Conservation (phyloP, 2,888 invertebrate species). For the Operophtera brumata region DNA sequence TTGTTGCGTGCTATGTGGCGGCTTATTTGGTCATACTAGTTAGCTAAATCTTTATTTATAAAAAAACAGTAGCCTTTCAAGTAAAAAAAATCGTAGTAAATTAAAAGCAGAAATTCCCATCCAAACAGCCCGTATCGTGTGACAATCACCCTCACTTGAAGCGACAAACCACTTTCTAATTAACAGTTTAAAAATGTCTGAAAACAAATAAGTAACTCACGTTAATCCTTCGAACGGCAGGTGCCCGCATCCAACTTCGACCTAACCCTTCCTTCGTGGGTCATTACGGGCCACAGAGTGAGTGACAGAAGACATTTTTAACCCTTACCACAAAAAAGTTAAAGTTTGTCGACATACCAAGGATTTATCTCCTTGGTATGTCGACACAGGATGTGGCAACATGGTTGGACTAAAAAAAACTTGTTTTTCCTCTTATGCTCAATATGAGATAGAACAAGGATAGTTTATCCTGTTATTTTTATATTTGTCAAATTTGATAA, state of each 20-base stretch:
- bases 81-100: not conserved
- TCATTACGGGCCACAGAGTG: conserved; percentile 50
- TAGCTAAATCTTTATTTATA: no score
- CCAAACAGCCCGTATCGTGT: conserved; percentile 21
- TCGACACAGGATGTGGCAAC: no score
- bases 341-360: no score
- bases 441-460: no score
- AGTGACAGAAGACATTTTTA: not conserved
- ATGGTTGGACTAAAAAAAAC: no score
- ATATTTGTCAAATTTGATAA: no score
- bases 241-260: conserved; percentile 74
- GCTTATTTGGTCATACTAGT: no score
- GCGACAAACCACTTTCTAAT: conserved; percentile 48
- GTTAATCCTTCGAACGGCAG: conserved; percentile 62
- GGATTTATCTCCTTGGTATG: no score
- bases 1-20: no score
- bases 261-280: conserved; percentile 57
- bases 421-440: no score
- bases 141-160: conserved; percentile 29
- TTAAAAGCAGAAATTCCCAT: not conserved
- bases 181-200: conserved; percentile 62
- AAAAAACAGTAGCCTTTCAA: not conserved
- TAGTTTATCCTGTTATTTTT: no score
- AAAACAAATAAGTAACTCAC: conserved; percentile 57
- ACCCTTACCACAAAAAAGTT: not conserved